Conservation (phyloP, 2,888 invertebrate species). For the Cataglyphis albicans region DNA sequence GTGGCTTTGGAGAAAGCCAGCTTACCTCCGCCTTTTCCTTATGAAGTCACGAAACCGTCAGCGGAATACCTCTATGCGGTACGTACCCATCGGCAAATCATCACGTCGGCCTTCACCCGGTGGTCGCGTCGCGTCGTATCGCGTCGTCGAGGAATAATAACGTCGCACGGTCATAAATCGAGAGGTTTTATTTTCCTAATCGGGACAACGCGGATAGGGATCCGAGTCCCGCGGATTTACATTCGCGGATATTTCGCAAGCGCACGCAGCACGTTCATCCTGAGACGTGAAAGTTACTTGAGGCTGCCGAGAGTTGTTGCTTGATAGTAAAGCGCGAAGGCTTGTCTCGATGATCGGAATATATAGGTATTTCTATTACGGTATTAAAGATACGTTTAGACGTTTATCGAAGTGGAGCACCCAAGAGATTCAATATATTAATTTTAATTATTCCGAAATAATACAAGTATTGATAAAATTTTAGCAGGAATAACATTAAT, state of each 20-base stretch:
- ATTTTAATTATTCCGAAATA: neutral
- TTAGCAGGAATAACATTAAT: neutral
- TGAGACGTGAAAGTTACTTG: constrained; percentile 37
- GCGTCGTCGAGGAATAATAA: constrained; percentile 15
- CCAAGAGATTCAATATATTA: neutral
- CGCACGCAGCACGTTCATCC: neutral
- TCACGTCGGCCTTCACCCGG: constrained; percentile 69
- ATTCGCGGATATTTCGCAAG: constrained; percentile 3
- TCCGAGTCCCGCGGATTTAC: neutral
- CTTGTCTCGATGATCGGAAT: neutral
- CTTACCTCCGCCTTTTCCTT: constrained; percentile 76
- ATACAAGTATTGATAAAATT: neutral
- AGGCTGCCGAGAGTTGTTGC: constrained; percentile 25
- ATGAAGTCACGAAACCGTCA: constrained; percentile 76
- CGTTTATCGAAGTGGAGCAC: neutral
- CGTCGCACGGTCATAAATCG: constrained; percentile 31
- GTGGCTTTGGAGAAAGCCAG: constrained; percentile 84
- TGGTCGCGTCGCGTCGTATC: constrained; percentile 18
- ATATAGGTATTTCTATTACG: neutral
- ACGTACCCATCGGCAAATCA: constrained; percentile 55
- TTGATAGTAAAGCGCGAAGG: constrained; percentile 13
- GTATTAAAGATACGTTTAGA: neutral
- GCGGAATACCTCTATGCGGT: constrained; percentile 20
- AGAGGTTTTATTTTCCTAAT: constrained; percentile 26
- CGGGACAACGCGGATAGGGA: neutral